Evolutionary conservation across 1,140 invertebrate genomes (phyloP).

Genomic region (Choristoneura fumiferana): DNA sequence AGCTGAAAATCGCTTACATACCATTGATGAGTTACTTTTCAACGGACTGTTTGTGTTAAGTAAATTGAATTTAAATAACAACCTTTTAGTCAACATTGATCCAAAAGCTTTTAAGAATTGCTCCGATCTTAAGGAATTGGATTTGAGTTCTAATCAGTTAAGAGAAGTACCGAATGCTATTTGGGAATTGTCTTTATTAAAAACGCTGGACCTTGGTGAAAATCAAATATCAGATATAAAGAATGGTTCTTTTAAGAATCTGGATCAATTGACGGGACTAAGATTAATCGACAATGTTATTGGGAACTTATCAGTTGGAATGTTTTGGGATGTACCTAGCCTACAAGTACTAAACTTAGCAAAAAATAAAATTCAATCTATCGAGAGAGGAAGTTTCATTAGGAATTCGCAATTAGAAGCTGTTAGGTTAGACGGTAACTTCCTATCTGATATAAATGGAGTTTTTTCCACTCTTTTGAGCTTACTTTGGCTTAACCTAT

Average conservation of each 20-base stretch:
- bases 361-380: slow-evolving; percentile 90
- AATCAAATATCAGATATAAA: slow-evolving; percentile 90
- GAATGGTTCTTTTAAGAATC: slow-evolving; percentile 90
- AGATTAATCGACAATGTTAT: slow-evolving; percentile 92
- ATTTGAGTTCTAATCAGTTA: slow-evolving; percentile 92
- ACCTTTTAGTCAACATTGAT: slow-evolving; percentile 87
- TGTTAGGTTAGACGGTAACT: slow-evolving; percentile 91
- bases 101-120: slow-evolving; percentile 92
- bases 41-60: slow-evolving; percentile 91
- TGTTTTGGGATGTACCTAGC: slow-evolving; percentile 90
- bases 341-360: slow-evolving; percentile 92
- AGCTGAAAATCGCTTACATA: slow-evolving; percentile 90
- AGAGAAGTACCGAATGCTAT: slow-evolving; percentile 89
- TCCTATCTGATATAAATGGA: slow-evolving; percentile 91
- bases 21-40: slow-evolving; percentile 88
- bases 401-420: slow-evolving; percentile 89
- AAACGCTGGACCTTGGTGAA: slow-evolving; percentile 92
- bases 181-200: slow-evolving; percentile 88
- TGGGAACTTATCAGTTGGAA: slow-evolving; percentile 89
- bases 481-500: slow-evolving; percentile 91
- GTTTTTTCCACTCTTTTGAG: slow-evolving; percentile 89
- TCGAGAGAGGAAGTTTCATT: slow-evolving; percentile 90
- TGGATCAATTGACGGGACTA: slow-evolving; percentile 91
- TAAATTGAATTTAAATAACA: slow-evolving; percentile 91
- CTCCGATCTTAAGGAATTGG: slow-evolving; percentile 92